Evolutionary conservation across 1,140 invertebrate genomes (phyloP).

Genomic region (Phymorhynchus buccinoides): DNA sequence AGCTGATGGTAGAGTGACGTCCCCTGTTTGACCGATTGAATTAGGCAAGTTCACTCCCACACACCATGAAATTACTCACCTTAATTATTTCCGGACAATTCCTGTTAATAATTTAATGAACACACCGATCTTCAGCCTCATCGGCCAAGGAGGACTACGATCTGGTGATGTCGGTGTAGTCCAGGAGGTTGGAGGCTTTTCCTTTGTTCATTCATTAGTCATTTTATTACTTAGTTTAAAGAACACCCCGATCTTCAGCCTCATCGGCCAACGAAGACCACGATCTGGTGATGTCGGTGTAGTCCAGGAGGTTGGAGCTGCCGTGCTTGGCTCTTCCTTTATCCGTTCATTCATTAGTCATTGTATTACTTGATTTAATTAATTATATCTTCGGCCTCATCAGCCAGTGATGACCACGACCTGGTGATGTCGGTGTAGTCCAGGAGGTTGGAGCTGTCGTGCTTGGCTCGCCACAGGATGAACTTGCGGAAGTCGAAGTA

Average conservation of each 20-base stretch:
- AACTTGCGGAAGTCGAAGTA: constrained; percentile 39
- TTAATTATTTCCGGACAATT: no score
- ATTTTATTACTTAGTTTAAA: no score
- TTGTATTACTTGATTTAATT: background rate
- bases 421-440: constrained; percentile 29
- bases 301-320: background rate
- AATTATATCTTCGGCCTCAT: constrained; percentile 24
- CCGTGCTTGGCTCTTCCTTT: background rate
- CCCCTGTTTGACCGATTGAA: no score
- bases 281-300: background rate
- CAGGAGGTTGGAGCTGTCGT: background rate
- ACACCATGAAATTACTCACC: no score
- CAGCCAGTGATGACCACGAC: constrained; percentile 34
- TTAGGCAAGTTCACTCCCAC: no score
- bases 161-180: constrained; percentile 26
- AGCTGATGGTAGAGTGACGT: no score
- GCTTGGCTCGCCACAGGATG: constrained; percentile 33
- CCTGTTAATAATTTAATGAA: no score
- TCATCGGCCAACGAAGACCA: background rate
- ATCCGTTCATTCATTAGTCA: background rate
- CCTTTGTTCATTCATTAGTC: background rate
- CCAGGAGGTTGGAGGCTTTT: background rate
- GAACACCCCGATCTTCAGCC: background rate
- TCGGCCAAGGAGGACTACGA: constrained; percentile 10
- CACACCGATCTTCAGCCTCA: background rate